These are phyloP conservation scores for Oriolus oriolus DNA, from an alignment of 2,113 vertebrate species.

Conservation along the genomic window DNA sequence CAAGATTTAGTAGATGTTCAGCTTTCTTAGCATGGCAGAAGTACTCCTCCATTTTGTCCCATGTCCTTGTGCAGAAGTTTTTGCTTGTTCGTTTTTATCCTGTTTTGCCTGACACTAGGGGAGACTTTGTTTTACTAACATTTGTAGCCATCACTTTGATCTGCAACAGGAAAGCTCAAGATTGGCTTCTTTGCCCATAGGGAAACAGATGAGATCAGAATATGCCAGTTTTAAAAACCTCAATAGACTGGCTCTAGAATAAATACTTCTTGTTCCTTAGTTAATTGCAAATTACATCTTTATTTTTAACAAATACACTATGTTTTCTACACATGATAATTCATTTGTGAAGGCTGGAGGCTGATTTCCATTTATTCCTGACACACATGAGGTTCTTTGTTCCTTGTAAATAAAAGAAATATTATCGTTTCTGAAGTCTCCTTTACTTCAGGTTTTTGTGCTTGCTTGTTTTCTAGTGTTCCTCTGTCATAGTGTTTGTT, in stretches of 20 bases:
- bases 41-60: not conserved
- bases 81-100: constrained; percentile 7
- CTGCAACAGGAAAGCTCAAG: constrained; percentile 11
- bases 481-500: not conserved
- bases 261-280: not conserved
- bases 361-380: constrained; percentile 15
- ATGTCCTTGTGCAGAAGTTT: not conserved
- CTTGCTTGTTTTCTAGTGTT: not conserved
- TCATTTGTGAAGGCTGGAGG: not conserved
- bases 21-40: not conserved
- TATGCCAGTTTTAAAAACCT: not conserved
- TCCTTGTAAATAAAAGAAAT: not conserved
- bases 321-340: not conserved
- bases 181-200: not conserved
- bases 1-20: not conserved
- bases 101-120: not conserved
- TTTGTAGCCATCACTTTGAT: constrained; percentile 17
- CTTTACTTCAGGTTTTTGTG: not conserved
- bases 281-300: constrained; percentile 8
- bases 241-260: not conserved
- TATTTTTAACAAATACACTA: not conserved
- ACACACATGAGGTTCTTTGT: not conserved
- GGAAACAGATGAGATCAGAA: constrained; percentile 37
- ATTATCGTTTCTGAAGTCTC: not conserved
- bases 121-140: constrained; percentile 7